phyloP scores from a whole-genome alignment of 2,797 vertebrate genomes.

The Emydoidea blandingii region DNA sequence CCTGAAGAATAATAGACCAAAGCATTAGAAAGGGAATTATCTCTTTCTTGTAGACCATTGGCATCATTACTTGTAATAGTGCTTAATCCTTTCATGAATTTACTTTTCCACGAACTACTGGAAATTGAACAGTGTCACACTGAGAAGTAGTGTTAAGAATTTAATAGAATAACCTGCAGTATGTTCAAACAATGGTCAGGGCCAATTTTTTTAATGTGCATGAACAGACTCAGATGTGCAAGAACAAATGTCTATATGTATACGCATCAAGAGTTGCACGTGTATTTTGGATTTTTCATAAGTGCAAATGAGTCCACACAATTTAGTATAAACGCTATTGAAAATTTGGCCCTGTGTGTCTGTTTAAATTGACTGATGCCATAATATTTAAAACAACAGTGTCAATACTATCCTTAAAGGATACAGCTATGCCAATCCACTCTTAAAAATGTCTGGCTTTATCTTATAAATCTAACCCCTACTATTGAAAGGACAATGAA shows the following conservation, averaged over 20 bases:
- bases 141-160: not conserved
- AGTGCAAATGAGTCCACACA: accelerated
- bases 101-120: not conserved
- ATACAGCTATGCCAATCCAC: not conserved
- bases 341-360: not conserved
- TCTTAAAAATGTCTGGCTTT: not conserved
- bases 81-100: not conserved
- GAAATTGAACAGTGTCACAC: not conserved
- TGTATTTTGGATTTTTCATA: not conserved
- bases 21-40: not conserved
- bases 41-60: not conserved
- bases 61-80: not conserved
- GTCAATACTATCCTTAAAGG: not conserved
- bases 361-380: not conserved
- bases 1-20: not conserved
- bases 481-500: not conserved
- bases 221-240: not conserved
- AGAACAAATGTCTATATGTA: not conserved
- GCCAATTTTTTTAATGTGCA: not conserved
- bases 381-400: not conserved
- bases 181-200: not conserved
- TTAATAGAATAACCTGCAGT: not conserved
- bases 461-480: not conserved
- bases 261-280: not conserved
- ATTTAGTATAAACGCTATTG: not conserved